These are phyloP conservation scores for Brachionus koreanus DNA, from an alignment of 1,140 invertebrate genomes.

Conservation along the genomic window DNA sequence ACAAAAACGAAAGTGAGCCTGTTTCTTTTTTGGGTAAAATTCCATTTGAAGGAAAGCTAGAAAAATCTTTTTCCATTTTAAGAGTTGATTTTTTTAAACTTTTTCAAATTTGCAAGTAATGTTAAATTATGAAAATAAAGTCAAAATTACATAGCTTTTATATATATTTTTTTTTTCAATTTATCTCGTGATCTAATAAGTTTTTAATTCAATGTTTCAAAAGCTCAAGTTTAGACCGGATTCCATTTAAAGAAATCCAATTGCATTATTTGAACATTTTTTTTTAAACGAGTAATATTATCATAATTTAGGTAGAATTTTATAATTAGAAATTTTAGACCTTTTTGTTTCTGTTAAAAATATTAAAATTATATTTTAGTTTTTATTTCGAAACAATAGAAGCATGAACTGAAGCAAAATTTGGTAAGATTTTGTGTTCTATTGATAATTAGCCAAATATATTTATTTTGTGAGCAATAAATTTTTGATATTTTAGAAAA, in stretches of 20 bases:
- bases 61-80: slow-evolving; percentile 26
- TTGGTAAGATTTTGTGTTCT: background rate
- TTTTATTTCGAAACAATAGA: too few species aligned
- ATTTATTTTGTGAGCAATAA: background rate
- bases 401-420: too few species aligned
- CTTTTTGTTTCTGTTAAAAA: too few species aligned
- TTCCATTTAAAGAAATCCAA: too few species aligned
- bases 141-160: background rate
- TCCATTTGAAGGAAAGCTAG: slow-evolving; percentile 28
- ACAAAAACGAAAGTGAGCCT: slow-evolving; percentile 77
- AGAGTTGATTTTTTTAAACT: background rate
- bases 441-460: background rate
- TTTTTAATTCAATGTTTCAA: background rate
- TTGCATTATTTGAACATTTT: too few species aligned
- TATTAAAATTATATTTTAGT: too few species aligned
- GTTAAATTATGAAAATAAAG: background rate
- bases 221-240: too few species aligned
- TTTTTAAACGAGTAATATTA: too few species aligned
- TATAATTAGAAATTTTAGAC: too few species aligned
- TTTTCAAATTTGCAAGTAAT: slow-evolving; percentile 33
- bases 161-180: background rate
- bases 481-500: background rate
- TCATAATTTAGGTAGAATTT: too few species aligned
- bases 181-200: background rate
- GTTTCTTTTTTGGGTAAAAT: slow-evolving; percentile 88